phyloP scores from a whole-genome alignment of 2,888 invertebrate species.

The Anagyrus pseudococci region DNA sequence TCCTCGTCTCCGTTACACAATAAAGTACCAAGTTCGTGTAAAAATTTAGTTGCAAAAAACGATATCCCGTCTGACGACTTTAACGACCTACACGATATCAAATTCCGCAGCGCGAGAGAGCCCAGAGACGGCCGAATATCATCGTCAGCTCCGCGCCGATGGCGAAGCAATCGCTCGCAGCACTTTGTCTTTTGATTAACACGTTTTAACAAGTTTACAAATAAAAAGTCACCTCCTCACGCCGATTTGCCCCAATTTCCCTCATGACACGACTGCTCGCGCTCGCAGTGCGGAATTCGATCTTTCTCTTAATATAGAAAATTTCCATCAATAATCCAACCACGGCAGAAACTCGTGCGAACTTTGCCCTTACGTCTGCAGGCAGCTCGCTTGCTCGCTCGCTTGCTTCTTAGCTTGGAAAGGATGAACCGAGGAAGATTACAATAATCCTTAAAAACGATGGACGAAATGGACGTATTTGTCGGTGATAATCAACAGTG shows the following conservation, averaged over 20 bases:
- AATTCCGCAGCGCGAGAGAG: too few relatives aligned
- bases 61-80: conserved; percentile 15
- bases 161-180: background rate
- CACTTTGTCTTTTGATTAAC: conserved; percentile 10
- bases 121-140: too few relatives aligned
- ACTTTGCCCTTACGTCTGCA: conserved; percentile 6
- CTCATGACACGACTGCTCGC: background rate
- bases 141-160: background rate
- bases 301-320: conserved; percentile 15
- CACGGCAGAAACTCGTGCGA: conserved; percentile 1
- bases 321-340: conserved; percentile 28
- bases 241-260: background rate
- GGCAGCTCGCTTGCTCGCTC: conserved; percentile 2
- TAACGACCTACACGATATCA: too few relatives aligned
- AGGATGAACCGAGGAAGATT: conserved; percentile 28
- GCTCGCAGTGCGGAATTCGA: conserved; percentile 21
- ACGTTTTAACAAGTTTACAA: conserved; percentile 20
- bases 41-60: conserved; percentile 44
- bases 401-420: too few relatives aligned
- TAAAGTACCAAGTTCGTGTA: conserved; percentile 42
- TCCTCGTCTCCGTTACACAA: conserved; percentile 30
- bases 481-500: conserved; percentile 36
- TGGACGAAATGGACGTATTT: conserved; percentile 40
- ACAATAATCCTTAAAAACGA: conserved; percentile 33
- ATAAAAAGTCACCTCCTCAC: conserved; percentile 18